A percentile compares a stretch with the other conserved stretches of the same genome.
Evolutionary conservation across 2,797 vertebrate species (phyloP).

Genomic region (Enoplosus armatus): DNA sequence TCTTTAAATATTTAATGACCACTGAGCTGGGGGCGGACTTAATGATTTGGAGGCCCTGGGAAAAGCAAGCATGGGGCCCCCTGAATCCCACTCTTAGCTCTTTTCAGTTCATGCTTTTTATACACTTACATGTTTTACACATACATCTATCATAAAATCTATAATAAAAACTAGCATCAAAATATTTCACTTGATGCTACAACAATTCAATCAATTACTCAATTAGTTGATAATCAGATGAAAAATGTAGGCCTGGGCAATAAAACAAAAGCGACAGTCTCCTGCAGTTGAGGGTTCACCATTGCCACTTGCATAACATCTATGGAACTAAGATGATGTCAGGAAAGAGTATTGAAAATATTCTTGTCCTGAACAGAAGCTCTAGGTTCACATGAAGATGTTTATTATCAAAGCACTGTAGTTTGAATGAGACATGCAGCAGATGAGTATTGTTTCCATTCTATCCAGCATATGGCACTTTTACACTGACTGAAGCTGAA

Average conservation of each 20-base stretch:
- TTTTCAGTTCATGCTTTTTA: neutral
- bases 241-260: no score
- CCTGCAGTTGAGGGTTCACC: neutral
- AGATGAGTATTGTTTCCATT: neutral
- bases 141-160: neutral
- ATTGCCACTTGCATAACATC: conserved; percentile 6
- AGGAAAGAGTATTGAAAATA: neutral
- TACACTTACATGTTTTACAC: neutral
- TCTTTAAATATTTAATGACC: neutral
- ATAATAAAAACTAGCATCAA: neutral
- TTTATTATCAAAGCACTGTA: neutral
- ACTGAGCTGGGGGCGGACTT: neutral
- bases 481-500: neutral
- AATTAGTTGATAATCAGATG: neutral
- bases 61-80: neutral
- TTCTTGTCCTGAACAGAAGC: neutral
- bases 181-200: neutral
- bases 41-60: neutral
- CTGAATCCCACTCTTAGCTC: neutral
- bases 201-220: neutral
- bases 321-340: neutral
- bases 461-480: neutral
- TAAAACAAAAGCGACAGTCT: no score
- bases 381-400: no score
- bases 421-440: neutral